Evolutionary conservation across 37 sponge, comb jelly and placozoan genomes (phyloP).

Genomic region (Lycopodina hypogea): DNA sequence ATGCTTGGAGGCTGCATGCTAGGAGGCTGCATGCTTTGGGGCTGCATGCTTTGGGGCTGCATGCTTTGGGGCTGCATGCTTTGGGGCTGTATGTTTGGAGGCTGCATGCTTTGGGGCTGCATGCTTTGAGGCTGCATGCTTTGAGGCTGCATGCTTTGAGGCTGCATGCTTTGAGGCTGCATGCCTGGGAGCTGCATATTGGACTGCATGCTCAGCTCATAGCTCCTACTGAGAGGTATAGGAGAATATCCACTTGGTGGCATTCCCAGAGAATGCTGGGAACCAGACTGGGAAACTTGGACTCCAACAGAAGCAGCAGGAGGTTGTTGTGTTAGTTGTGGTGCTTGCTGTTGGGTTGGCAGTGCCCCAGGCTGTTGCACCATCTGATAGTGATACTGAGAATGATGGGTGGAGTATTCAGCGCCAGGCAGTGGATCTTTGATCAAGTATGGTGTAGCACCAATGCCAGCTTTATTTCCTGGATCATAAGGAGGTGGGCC

Average conservation of each 20-base stretch:
- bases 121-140: neutral
- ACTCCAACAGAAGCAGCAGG: neutral
- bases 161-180: neutral
- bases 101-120: neutral
- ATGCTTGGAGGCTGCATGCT: constrained; percentile 18
- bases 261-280: neutral
- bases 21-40: neutral
- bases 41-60: neutral
- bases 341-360: neutral
- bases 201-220: neutral
- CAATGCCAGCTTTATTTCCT: neutral
- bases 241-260: neutral
- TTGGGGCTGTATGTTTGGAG: too few species aligned
- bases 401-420: neutral
- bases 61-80: neutral
- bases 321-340: neutral
- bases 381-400: too few species aligned
- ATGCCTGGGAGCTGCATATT: neutral
- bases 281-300: neutral
- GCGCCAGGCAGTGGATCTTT: neutral
- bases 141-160: neutral
- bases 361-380: neutral
- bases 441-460: neutral
- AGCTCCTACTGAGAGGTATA: too few species aligned
- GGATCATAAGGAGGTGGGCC: constrained; percentile 20